These are phyloP conservation scores for Oncorhynchus mykiss DNA, from an alignment of 2,113 vertebrate species.

Conservation along the genomic window DNA sequence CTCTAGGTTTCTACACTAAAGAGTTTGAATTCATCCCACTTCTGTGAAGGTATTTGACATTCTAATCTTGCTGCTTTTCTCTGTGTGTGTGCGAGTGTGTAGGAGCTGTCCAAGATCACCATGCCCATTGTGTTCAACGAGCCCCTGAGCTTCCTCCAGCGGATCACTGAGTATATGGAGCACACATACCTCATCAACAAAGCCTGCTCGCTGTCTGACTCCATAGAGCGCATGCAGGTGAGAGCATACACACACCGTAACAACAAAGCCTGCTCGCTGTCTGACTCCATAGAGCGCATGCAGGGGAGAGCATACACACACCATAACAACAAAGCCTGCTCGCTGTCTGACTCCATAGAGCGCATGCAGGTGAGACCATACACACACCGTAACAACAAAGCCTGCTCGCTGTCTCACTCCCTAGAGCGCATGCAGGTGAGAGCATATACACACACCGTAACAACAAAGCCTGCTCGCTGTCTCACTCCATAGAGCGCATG, in stretches of 20 bases:
- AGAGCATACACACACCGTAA: too few relatives aligned
- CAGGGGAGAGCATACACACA: too few relatives aligned
- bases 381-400: too few relatives aligned
- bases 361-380: conserved; percentile 85
- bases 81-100: not conserved
- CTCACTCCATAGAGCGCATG: conserved; percentile 87
- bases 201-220: conserved; percentile 53
- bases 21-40: too few relatives aligned
- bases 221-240: too few relatives aligned
- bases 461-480: conserved; percentile 62
- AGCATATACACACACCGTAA: too few relatives aligned
- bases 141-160: conserved; percentile 94
- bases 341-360: conserved; percentile 80
- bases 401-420: too few relatives aligned
- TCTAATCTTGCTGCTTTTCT: not conserved
- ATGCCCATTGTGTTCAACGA: conserved; percentile 98
- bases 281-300: too few relatives aligned
- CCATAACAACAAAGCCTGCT: conserved; percentile 43
- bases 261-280: too few relatives aligned
- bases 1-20: too few relatives aligned
- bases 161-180: conserved; percentile 98
- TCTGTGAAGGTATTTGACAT: not conserved
- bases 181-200: conserved; percentile 92
- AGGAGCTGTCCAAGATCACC: conserved; percentile 98
- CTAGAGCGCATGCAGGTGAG: too few relatives aligned